Percentiles rank a stretch among this genome's conserved stretches.
phyloP scores from a whole-genome alignment of 2,888 invertebrate species.

The Ceraclea dissimilis region DNA sequence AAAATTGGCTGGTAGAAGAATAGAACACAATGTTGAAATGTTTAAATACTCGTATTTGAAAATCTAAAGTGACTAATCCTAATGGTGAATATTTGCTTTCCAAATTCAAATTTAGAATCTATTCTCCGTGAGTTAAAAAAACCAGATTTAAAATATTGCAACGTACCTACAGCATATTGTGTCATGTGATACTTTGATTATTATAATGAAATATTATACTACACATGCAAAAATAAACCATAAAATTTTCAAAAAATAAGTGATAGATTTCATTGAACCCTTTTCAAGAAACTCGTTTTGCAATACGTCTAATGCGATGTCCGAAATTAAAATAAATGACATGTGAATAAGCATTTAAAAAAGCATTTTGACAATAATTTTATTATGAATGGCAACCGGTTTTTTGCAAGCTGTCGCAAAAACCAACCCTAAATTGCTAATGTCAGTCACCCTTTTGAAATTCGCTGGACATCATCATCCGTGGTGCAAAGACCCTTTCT shows the following conservation, averaged over 20 bases:
- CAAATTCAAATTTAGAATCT: no score
- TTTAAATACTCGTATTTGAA: no score
- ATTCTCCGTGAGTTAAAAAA: no score
- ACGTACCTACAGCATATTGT: no score
- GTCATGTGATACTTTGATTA: neutral
- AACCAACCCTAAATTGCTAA: neutral
- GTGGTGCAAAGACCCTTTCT: neutral
- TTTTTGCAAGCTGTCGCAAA: constrained; percentile 16
- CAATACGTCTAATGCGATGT: neutral
- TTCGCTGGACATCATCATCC: no score
- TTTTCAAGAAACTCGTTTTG: neutral
- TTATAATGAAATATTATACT: neutral
- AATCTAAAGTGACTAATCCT: no score
- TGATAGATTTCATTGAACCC: neutral
- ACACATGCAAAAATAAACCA: neutral
- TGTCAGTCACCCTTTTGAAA: neutral
- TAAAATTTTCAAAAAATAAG: neutral
- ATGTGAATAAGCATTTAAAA: constrained; percentile 6
- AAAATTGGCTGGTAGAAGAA: no score
- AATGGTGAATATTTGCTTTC: no score
- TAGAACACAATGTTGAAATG: no score
- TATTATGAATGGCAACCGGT: constrained; percentile 3
- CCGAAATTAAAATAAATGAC: neutral
- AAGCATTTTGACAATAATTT: neutral
- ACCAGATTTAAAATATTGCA: no score